Base-by-base conservation (phyloP, 30 jellyfish, hydroid and myxozoan genomes). In the Aurelia sp. region DNA sequence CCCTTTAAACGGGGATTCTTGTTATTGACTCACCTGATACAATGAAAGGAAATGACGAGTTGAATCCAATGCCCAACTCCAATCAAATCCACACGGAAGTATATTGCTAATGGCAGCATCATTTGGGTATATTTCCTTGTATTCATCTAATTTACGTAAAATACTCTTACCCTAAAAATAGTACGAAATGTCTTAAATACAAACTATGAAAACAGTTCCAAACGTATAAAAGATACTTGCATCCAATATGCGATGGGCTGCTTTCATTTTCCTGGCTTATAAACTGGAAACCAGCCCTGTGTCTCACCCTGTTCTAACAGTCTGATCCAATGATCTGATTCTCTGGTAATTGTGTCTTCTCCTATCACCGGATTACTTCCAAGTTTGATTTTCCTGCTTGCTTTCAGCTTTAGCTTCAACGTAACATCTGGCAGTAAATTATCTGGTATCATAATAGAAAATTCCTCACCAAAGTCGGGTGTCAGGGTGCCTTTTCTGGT, bases 231-330 rank as follows among this genome's bases (percentile, higher is more conserved):
- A 44, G 13, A 44, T 44, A 44, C 55, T 44, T 44, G 55, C 55
- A 44, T 44, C 55, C 9, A 44, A 44, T 44, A 4, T 44, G 16
- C 3, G 55, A 44, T 44, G 47, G 21, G 5, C 30, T 20, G 60
- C 8, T 44, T 24, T 40, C 67, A 76, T 59, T 79, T 89, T 67
- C 76, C 53, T 84, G 66, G 69, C 31, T 74, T 94, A 86, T 67
- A 83, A 22, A 94, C 96, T 4, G 97, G 88, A 78, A 94, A 88
- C 96, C 96, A 88, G 8, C 96, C 97, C 48, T 86, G 86, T 15
- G 90, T 72, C 52, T 48, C 60, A 16, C 87, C 92, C 7, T 79
- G 63, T 18, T 88, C 91, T 35, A 89, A 48, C 12, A 94, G 91
- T 60, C 87, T 87, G 52, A 84, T 65, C 97, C 97, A 94, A 61